These are phyloP conservation scores for Suncus etruscus DNA, from an alignment of 2,113 vertebrate species.

Conservation along the genomic window DNA sequence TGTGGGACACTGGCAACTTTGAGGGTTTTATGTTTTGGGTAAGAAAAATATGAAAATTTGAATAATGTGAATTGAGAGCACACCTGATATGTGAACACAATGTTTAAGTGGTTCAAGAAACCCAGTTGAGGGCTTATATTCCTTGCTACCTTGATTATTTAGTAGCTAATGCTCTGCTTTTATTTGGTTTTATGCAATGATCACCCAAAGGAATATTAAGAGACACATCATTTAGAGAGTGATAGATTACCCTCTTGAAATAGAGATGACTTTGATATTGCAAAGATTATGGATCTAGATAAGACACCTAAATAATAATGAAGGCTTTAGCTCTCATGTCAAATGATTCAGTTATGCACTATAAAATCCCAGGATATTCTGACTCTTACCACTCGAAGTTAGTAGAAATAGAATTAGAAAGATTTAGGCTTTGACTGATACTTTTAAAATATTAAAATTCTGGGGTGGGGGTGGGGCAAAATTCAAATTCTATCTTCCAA, in stretches of 20 bases:
- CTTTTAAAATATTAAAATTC: not conserved
- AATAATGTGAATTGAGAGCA: not conserved
- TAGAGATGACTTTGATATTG: constrained; percentile 55
- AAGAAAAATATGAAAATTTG: constrained; percentile 25
- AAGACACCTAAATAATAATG: constrained; percentile 61
- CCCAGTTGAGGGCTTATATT: not conserved
- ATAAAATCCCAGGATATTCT: constrained; percentile 65
- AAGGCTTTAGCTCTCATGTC: constrained; percentile 56
- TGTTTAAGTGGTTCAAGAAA: constrained; percentile 1
- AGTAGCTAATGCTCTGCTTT: constrained; percentile 44
- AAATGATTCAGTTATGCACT: constrained; percentile 61
- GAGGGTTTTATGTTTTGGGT: constrained; percentile 25
- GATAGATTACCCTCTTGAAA: not conserved
- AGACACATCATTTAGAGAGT: constrained; percentile 43
- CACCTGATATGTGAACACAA: not conserved
- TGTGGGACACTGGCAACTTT: not conserved
- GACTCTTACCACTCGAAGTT: constrained; percentile 49
- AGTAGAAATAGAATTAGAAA: constrained; percentile 62
- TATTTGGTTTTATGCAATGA: constrained; percentile 34
- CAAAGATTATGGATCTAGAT: constrained; percentile 38
- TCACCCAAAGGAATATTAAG: constrained; percentile 51
- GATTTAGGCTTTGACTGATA: constrained; percentile 49
- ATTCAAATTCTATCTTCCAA: constrained; percentile 62
- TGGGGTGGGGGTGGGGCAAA: too few relatives aligned
- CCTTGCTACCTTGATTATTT: constrained; percentile 59